Evolutionary conservation across 2,113 vertebrate species (phyloP), one percentile per base, ranked within the genome.

Genomic region (Bettongia penicillata): DNA sequence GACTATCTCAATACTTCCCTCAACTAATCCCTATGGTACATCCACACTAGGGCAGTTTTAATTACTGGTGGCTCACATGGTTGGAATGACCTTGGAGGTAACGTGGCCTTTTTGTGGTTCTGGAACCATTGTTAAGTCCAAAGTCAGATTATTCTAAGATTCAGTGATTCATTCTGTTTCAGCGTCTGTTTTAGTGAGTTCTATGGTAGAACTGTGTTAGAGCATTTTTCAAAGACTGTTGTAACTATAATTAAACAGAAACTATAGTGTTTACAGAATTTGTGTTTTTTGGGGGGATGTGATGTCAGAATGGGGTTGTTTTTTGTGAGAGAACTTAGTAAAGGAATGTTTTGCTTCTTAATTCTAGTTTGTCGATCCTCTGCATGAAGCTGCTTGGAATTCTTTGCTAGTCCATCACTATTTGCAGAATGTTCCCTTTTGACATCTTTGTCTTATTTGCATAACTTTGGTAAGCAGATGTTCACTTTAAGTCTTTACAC

Each of bases 381-480:
- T 98, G 98, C 96, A 98, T 95, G 97, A 98, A 91, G 43, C 93
- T 95, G 89, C 89, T 91, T 48, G 50, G 50, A 91, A 97, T 90
- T 77, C 68, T 97, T 97, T 95, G 96, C 95, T 96, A 43, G 93
- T 91, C 93, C 94, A 93, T 50, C 96, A 90, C 97, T 95, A 91
- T 89, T 97, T 97, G 96, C 95, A 96, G 95, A 55, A 96, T 98
- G 98, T 91, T 96, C 96, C 94, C 96, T 96, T 51, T 95, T 98
- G 96, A 95, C 93, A 95, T 90, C 97, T 97, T 43, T 97, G 37
- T 84, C n/a, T 90, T 95, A 92, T 98, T 96, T 48, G 94, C 94
- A 5, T 98, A 98, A 95, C 94, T 90, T 68, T 95, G 98, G 98
- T 98, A 98, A 98, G 98, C 94, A 95, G 91, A 47, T 68, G 23